phyloP scores from a whole-genome alignment of 2,113 vertebrate species.

The Platichthys stellatus region DNA sequence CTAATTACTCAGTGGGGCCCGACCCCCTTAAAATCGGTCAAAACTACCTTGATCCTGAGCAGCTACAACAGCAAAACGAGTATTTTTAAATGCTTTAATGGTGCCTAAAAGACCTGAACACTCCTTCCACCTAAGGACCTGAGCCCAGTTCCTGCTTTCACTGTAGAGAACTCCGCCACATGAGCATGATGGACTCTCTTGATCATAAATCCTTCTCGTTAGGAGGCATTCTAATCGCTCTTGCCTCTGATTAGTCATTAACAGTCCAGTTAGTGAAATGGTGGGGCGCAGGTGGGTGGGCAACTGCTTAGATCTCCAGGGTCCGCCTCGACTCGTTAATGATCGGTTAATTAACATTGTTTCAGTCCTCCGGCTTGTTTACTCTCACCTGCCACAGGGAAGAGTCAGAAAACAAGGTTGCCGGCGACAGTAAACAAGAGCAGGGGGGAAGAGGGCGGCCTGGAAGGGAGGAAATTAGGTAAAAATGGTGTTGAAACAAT shows the following conservation, averaged over 20 bases:
- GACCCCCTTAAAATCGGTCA: too few relatives aligned
- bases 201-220: constrained; percentile 79
- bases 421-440: constrained; percentile 69
- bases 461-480: constrained; percentile 20
- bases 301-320: constrained; percentile 70
- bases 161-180: constrained; percentile 26
- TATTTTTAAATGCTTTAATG: background rate
- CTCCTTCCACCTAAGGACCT: background rate
- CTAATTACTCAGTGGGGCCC: too few relatives aligned
- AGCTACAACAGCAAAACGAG: too few relatives aligned
- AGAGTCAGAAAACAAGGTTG: constrained; percentile 70
- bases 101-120: background rate
- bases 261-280: constrained; percentile 79
- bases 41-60: too few relatives aligned
- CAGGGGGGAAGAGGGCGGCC: constrained; percentile 5
- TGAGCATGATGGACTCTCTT: constrained; percentile 44
- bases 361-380: constrained; percentile 73
- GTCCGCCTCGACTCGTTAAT: constrained; percentile 73
- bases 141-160: constrained; percentile 6
- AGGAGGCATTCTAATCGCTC: constrained; percentile 75
- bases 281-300: constrained; percentile 79
- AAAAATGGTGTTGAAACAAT: constrained; percentile 21
- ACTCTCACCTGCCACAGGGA: constrained; percentile 66
- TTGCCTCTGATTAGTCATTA: constrained; percentile 81
- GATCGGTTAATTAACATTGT: constrained; percentile 80